Evolutionary conservation across 2,797 vertebrate genomes (phyloP), one percentile per base, ranked within the genome.

Genomic region (Pangasius mekongensis): DNA sequence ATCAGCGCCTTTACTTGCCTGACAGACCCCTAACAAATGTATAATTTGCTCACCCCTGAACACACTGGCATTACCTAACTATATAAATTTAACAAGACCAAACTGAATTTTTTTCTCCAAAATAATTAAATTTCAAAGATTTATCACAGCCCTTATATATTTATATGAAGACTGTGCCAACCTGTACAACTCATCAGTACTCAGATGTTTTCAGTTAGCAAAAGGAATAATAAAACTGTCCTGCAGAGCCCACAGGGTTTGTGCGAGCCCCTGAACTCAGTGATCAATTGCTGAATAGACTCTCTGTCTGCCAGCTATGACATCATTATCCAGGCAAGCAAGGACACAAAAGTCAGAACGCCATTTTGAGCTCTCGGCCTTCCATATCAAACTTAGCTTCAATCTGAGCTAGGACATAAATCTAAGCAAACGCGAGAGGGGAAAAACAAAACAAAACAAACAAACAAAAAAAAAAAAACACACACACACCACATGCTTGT

Each of bases 251-350:
- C 16, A 74, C 43, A 43, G 54, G 36, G 76, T 81, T 56, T 36
- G 54, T 64, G 22, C 30, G 33, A 33, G 24, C 71, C 54, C 30
- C 13, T 76, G 71, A 83, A 77, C 84, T 43, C 27, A 0, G 36
- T 54, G 49, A 78, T 89, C 88, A 62, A 71, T 86, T 83, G 86
- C 83, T 87, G 56, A 81, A 89, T 43, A 78, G 86, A 80, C 43
- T 36, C 52, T 27, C 6, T 30, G 74, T 76, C 43, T 10, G 49
- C 83, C 74, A 89, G 49, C 13, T 16, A 87, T 78, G 80, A 62
- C 86, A 87, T 87, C 88, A 86, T 60, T 39, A 83, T 78, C 30
- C 86, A 73, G 67, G 84, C 86, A 87, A 76, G 76, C 43, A 58
- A 52, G 43, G 84, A 67, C 85, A 73, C 33, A 30, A 64, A 49